These are phyloP conservation scores for Agrochola lychnidis DNA, from an alignment of 2,888 invertebrate genomes.

Conservation along the genomic window DNA sequence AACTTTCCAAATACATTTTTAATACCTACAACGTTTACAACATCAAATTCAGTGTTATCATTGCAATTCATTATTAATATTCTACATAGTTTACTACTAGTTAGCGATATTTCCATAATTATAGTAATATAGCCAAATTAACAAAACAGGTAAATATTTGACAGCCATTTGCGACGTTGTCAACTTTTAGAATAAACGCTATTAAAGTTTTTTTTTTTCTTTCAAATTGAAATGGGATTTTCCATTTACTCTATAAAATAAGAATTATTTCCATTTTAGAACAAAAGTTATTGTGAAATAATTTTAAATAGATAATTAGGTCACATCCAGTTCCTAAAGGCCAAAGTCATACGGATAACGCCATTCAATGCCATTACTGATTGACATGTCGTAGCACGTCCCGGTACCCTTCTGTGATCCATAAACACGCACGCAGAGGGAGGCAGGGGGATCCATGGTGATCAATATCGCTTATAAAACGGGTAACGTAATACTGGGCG, in stretches of 20 bases:
- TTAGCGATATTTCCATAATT: too few species aligned
- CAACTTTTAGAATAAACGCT: too few species aligned
- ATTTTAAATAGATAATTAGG: conserved; percentile 47
- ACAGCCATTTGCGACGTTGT: too few species aligned
- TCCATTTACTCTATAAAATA: conserved; percentile 3
- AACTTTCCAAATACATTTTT: too few species aligned
- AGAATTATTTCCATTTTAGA: background rate
- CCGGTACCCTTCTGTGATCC: conserved; percentile 44
- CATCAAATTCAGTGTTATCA: too few species aligned
- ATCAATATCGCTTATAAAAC: conserved; percentile 44
- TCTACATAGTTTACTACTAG: too few species aligned
- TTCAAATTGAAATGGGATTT: background rate
- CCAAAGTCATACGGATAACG: conserved; percentile 70
- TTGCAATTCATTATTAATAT: too few species aligned
- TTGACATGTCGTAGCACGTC: conserved; percentile 30
- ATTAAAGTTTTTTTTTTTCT: background rate
- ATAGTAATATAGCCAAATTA: too few species aligned
- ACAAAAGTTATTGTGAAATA: conserved; percentile 31
- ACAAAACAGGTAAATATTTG: too few species aligned
- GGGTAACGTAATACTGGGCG: conserved; percentile 69
- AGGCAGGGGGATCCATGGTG: conserved; percentile 48
- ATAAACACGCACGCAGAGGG: conserved; percentile 34
- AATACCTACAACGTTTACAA: too few species aligned
- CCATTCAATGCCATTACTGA: conserved; percentile 38
- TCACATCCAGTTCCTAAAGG: conserved; percentile 62